Evolutionary conservation across 2,888 invertebrate genomes (phyloP).

Genomic region (Dicyrtoma fusca): DNA sequence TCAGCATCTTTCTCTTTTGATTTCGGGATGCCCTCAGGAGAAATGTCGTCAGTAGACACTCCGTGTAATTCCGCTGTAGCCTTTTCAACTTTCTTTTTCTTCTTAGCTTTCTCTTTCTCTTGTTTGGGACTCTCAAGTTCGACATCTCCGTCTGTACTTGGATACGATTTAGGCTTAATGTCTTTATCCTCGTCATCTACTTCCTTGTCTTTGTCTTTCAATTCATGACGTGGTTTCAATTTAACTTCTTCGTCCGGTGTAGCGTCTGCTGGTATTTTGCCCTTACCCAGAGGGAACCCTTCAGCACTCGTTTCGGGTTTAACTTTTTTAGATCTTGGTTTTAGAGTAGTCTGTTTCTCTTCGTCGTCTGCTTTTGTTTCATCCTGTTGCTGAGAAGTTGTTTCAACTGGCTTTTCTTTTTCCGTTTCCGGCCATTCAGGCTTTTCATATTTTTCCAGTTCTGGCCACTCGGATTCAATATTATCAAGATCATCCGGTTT

Average conservation of each 20-base stretch:
- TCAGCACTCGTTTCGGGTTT: slow-evolving; percentile 5
- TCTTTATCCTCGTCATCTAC: slow-evolving; percentile 56
- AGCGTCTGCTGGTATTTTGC: slow-evolving; percentile 38
- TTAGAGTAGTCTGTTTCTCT: not conserved
- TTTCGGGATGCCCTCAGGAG: not conserved
- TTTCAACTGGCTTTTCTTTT: slow-evolving; percentile 37
- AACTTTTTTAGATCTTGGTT: not conserved
- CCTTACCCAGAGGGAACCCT: slow-evolving; percentile 29
- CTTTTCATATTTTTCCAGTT: slow-evolving; percentile 44
- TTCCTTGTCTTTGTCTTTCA: slow-evolving; percentile 52
- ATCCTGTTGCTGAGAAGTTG: slow-evolving; percentile 38
- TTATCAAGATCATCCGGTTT: slow-evolving; percentile 22
- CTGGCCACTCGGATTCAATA: slow-evolving; percentile 34
- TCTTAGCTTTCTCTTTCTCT: slow-evolving; percentile 40
- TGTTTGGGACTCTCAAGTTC: slow-evolving; percentile 56
- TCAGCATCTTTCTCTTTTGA: slow-evolving; percentile 6
- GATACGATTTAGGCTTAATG: slow-evolving; percentile 33
- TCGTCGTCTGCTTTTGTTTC: not conserved
- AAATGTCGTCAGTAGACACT: not conserved
- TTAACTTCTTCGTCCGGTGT: slow-evolving; percentile 52
- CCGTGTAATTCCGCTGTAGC: not conserved
- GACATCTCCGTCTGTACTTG: slow-evolving; percentile 52
- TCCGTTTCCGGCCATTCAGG: slow-evolving; percentile 58
- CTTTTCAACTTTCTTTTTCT: slow-evolving; percentile 24
- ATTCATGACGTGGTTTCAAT: slow-evolving; percentile 39